phyloP scores from a whole-genome alignment of 2,113 vertebrate genomes.

The Hemichromis elongatus region DNA sequence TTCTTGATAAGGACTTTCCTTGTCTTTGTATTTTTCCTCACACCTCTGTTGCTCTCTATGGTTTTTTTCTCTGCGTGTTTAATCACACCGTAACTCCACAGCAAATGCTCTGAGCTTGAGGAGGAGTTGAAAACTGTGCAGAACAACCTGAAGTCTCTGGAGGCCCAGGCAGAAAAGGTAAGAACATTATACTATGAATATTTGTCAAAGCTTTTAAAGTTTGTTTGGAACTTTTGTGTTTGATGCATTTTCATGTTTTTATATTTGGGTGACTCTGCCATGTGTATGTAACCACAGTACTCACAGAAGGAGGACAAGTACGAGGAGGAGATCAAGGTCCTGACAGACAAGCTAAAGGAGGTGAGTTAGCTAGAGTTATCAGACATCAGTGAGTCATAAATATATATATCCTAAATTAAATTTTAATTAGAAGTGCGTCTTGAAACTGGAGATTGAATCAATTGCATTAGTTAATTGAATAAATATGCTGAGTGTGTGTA shows the following conservation, averaged over 20 bases:
- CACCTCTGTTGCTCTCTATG: neutral
- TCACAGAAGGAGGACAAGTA: slow-evolving; percentile 98
- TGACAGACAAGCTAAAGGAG: slow-evolving; percentile 99
- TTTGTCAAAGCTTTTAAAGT: too few relatives aligned
- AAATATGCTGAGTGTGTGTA: neutral
- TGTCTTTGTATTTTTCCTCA: neutral
- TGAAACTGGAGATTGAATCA: neutral
- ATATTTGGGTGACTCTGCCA: neutral
- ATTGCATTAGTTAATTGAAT: neutral
- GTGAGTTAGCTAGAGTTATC: slow-evolving; percentile 62
- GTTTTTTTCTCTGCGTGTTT: neutral
- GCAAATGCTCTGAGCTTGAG: slow-evolving; percentile 99
- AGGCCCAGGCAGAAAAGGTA: slow-evolving; percentile 99
- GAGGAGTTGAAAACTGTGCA: slow-evolving; percentile 99
- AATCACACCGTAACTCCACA: slow-evolving; percentile 68
- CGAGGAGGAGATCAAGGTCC: slow-evolving; percentile 98
- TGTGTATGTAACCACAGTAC: slow-evolving; percentile 81
- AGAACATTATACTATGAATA: too few relatives aligned
- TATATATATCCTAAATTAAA: neutral
- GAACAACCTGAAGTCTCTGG: slow-evolving; percentile 99
- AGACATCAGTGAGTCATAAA: neutral
- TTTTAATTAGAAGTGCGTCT: neutral
- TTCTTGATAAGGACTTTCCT: neutral
- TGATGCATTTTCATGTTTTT: neutral
- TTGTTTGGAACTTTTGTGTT: neutral